These are phyloP conservation scores for Augiades crinisus DNA, from an alignment of 2,888 invertebrate species.

Conservation along the genomic window DNA sequence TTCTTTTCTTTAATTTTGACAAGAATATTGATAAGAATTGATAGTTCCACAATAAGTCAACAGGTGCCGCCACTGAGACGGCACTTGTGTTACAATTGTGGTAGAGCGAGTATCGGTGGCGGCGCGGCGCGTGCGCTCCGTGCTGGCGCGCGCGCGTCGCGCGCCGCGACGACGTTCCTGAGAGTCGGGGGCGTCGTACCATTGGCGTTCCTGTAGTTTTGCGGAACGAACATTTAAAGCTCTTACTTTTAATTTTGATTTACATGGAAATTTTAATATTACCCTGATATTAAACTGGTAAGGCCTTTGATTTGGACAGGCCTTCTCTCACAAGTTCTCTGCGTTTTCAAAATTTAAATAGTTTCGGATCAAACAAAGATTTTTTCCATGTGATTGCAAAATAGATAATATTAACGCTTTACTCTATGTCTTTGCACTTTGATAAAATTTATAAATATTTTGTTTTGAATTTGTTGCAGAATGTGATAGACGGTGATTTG, in stretches of 20 bases:
- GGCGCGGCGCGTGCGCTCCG: conserved; percentile 47
- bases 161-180: conserved; percentile 50
- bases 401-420: too few relatives aligned
- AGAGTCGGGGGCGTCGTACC: conserved; percentile 63
- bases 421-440: neutral
- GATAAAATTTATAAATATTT: neutral
- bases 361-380: too few relatives aligned
- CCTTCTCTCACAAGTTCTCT: too few relatives aligned
- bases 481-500: conserved; percentile 98
- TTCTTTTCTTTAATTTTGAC: too few relatives aligned
- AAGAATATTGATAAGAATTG: too few relatives aligned
- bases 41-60: conserved; percentile 70
- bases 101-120: conserved; percentile 52
- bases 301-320: too few relatives aligned
- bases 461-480: conserved; percentile 80
- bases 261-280: too few relatives aligned
- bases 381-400: too few relatives aligned
- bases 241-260: conserved; percentile 6
- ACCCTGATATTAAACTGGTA: neutral
- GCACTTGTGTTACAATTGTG: conserved; percentile 71
- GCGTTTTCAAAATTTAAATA: too few relatives aligned
- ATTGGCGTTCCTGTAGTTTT: conserved; percentile 59
- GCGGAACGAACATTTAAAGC: conserved; percentile 66
- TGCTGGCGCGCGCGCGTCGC: conserved; percentile 54
- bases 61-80: conserved; percentile 45